These are phyloP conservation scores for Pyrrhosoma nymphula DNA, from an alignment of 2,888 invertebrate species.

Conservation along the genomic window DNA sequence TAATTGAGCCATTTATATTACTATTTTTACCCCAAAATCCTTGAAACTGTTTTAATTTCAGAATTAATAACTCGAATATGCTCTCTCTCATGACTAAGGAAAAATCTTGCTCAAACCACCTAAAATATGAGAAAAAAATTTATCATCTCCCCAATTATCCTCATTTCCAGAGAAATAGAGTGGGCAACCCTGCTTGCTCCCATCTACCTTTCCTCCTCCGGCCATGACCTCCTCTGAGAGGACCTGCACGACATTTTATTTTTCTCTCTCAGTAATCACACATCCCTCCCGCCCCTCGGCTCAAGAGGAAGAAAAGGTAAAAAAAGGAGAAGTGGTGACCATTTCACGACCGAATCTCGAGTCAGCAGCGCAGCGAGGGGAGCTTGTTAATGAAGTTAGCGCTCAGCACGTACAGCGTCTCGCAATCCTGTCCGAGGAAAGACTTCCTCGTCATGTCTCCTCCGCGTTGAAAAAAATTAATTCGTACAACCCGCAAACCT, in stretches of 20 bases:
- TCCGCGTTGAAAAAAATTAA: neutral
- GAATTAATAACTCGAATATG: no score
- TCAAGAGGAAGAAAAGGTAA: neutral
- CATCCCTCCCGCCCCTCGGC: neutral
- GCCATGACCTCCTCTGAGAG: neutral
- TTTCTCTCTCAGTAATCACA: neutral
- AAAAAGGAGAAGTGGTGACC: neutral
- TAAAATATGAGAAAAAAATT: no score
- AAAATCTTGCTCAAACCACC: no score
- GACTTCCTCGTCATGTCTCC: neutral
- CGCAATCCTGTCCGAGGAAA: neutral
- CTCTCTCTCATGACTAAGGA: no score
- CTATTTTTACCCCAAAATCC: no score
- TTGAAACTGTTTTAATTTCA: no score
- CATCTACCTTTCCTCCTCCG: neutral
- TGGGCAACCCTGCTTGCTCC: no score
- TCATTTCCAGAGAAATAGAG: no score
- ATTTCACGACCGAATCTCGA: neutral
- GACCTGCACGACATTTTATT: neutral
- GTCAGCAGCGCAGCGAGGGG: neutral
- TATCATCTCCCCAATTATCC: no score
- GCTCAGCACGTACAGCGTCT: neutral
- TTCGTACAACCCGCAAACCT: neutral
- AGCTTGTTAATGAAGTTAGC: neutral
- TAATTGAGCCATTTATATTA: no score